phyloP scores from a whole-genome alignment of 2,113 vertebrate species.

The Ictalurus furcatus region DNA sequence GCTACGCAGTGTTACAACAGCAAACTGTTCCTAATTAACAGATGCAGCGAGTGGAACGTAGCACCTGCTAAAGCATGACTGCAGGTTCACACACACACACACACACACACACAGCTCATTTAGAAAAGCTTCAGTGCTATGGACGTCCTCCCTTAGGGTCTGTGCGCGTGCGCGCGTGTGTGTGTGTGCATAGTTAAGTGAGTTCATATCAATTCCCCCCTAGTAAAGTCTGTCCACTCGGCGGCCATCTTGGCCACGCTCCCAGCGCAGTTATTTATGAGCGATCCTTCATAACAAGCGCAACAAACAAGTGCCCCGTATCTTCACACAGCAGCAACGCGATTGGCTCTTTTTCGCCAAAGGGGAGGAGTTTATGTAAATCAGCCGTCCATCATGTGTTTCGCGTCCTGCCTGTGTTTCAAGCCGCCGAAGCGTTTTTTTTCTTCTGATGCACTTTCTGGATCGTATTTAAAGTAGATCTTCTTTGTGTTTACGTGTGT shows the following conservation, averaged over 20 bases:
- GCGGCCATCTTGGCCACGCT: constrained; percentile 10
- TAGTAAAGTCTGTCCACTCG: constrained; percentile 1
- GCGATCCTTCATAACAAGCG: not conserved
- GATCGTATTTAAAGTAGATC: constrained; percentile 4
- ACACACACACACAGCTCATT: constrained; percentile 55
- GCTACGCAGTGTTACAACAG: constrained; percentile 59
- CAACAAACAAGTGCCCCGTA: not conserved
- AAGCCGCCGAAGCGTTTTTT: not conserved
- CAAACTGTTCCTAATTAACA: constrained; percentile 73
- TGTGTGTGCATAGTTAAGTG: not conserved
- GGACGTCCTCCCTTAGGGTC: constrained; percentile 34
- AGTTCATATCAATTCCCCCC: not conserved
- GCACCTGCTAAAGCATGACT: constrained; percentile 71
- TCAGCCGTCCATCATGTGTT: too few relatives aligned
- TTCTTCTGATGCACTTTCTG: not conserved
- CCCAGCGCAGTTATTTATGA: not conserved
- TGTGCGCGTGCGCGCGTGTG: constrained; percentile 20
- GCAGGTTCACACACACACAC: constrained; percentile 58
- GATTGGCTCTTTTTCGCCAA: not conserved
- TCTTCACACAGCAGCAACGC: too few relatives aligned
- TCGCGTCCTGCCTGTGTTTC: not conserved
- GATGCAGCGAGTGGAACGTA: constrained; percentile 71
- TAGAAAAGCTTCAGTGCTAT: constrained; percentile 56
- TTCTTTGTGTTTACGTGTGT: constrained; percentile 48
- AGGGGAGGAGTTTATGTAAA: not conserved